These are phyloP conservation scores for Tylochromis polylepis DNA, from an alignment of 2,113 vertebrate species.

Conservation along the genomic window DNA sequence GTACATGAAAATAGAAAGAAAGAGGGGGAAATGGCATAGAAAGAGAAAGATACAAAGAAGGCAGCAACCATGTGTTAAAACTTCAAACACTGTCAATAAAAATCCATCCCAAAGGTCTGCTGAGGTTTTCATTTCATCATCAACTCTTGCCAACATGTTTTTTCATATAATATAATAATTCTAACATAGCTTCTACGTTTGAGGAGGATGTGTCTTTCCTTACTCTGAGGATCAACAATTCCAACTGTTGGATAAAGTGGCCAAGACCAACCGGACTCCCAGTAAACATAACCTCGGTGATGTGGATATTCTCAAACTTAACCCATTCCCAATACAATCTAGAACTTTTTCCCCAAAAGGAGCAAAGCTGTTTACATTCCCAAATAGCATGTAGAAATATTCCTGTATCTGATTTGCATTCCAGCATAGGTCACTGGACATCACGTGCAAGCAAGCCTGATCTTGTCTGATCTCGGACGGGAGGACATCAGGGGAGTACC, in stretches of 20 bases:
- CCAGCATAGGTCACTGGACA: background rate
- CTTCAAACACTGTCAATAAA: background rate
- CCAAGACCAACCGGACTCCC: background rate
- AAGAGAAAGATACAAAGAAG: background rate
- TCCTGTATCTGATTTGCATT: background rate
- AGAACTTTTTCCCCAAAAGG: no score
- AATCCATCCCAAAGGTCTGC: background rate
- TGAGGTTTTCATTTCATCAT: background rate
- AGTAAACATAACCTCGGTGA: no score
- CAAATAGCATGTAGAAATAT: background rate
- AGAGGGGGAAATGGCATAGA: background rate
- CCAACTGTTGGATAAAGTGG: background rate
- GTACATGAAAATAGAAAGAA: background rate
- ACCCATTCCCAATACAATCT: no score
- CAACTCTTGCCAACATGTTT: background rate
- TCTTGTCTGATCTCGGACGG: background rate
- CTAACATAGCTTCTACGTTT: background rate
- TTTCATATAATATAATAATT: background rate
- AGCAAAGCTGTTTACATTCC: no score
- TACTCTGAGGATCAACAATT: background rate
- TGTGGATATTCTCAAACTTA: no score
- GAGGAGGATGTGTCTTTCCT: background rate
- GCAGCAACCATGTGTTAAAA: background rate
- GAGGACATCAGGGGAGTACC: background rate
- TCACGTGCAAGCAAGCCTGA: background rate